phyloP scores from a whole-genome alignment of 2,888 invertebrate genomes.

The Drosophila anceps region DNA sequence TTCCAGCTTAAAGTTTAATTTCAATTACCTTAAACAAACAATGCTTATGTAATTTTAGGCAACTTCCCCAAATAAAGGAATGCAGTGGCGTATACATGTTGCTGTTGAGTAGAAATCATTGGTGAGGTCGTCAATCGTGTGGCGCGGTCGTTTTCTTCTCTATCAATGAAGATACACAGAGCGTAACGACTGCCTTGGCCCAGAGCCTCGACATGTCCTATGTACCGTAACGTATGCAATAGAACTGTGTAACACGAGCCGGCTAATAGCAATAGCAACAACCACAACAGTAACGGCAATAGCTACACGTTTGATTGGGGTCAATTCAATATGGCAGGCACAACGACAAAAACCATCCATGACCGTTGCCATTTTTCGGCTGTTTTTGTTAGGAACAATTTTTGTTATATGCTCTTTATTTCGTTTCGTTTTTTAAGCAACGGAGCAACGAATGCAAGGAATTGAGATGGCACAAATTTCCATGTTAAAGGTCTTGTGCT shows the following conservation, averaged over 20 bases:
- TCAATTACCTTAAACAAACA: constrained; percentile 48
- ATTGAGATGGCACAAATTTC: background rate
- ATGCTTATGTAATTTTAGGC: constrained; percentile 46
- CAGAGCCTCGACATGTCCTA: constrained; percentile 17
- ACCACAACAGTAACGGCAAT: constrained; percentile 13
- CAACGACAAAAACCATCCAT: constrained; percentile 13
- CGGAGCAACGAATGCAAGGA: constrained; percentile 2
- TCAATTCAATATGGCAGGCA: constrained; percentile 63
- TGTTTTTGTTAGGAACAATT: constrained; percentile 27
- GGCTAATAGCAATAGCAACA: constrained; percentile 39
- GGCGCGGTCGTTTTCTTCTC: constrained; percentile 8
- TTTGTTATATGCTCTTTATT: constrained; percentile 27
- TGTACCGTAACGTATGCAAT: constrained; percentile 49
- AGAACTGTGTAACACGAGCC: constrained; percentile 57
- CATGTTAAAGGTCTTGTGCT: background rate
- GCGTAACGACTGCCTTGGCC: constrained; percentile 60
- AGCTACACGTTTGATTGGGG: constrained; percentile 65
- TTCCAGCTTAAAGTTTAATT: constrained; percentile 26
- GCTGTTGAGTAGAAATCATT: constrained; percentile 25
- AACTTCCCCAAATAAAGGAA: constrained; percentile 48
- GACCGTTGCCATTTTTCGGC: constrained; percentile 7
- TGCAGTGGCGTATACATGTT: constrained; percentile 43
- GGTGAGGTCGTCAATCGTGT: constrained; percentile 13
- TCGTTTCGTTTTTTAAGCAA: constrained; percentile 23
- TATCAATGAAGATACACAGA: constrained; percentile 65